Conservation (phyloP, 2,888 invertebrate genomes). For the Leucozona laternaria region DNA sequence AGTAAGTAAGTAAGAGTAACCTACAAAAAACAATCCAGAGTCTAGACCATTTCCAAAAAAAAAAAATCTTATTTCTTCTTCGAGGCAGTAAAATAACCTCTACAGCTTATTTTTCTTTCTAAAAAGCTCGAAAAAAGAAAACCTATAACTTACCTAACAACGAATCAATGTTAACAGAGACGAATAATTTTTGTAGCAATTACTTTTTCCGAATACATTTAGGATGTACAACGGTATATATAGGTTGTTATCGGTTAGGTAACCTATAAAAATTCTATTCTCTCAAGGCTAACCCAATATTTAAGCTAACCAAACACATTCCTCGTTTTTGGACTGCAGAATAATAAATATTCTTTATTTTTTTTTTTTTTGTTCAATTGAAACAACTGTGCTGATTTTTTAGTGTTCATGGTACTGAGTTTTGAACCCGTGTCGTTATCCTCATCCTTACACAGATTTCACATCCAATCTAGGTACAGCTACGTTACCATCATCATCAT, state of each 20-base stretch:
- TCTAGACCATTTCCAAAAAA: no score
- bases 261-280: neutral
- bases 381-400: slow-evolving; percentile 66
- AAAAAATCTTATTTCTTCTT: no score
- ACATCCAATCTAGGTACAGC: slow-evolving; percentile 40
- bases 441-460: slow-evolving; percentile 33
- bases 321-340: slow-evolving; percentile 31
- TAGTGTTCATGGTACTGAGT: neutral
- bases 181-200: slow-evolving; percentile 33
- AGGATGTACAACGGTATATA: neutral
- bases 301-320: slow-evolving; percentile 30
- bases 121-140: no score
- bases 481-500: slow-evolving; percentile 52
- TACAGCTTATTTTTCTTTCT: no score
- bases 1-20: no score
- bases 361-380: slow-evolving; percentile 51
- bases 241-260: neutral
- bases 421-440: slow-evolving; percentile 29
- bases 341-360: slow-evolving; percentile 50
- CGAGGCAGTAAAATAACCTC: no score
- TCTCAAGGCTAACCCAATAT: slow-evolving; percentile 37
- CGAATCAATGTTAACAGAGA: slow-evolving; percentile 27
- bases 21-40: no score
- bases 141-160: neutral
- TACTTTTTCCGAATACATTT: slow-evolving; percentile 28